Base-by-base conservation (phyloP, 2,113 vertebrate species). In the Saccopteryx leptura region DNA sequence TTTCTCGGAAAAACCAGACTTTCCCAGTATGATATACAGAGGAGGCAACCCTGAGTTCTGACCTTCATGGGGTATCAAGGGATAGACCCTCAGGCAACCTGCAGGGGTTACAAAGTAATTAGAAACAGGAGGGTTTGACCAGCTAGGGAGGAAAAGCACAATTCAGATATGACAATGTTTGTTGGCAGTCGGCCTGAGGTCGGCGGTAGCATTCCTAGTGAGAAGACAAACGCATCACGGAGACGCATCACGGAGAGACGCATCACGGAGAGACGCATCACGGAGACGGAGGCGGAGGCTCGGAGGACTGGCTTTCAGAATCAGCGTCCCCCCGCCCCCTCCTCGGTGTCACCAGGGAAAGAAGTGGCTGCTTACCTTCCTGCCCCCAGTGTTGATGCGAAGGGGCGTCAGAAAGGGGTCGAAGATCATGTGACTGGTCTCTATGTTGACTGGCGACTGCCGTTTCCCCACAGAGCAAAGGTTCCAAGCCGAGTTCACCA, bases 351-450 rank as follows among this genome's bases (percentile, higher is more conserved):
- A 52, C 0, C 2, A 63, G 0, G 0, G 74, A 96, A 75, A 5
- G 50, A 60, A 60, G 21, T 2, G 23, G 61, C 10, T 52, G 66
- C 98, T 97, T 99, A 99, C 99, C 99, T 99, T 99, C 96, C 99
- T 99, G 96, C 99, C 99, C 1, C 99, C 99, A 0, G 99, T 99
- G 98, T 99, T 99, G 95, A 99, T 99, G 88, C 99, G 99, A 87
- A 99, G 99, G 28, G 99, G 99, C 5, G 99, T 99, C 97, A 99
- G 98, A 98, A 99, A 99, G 63, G 99, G 99, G 98, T 99, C 99
- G 94, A 99, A 99, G 98, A 99, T 99, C 99, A 99, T 99, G 98
- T 99, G 99, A 98, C 99, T 99, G 96, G 99, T 99, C 98, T 99
- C 99, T 94, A 99, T 99, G 99, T 99, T 99, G 97, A 99, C 99